Percentiles rank a stretch among this genome's conserved stretches.
These are phyloP conservation scores for Labeo rohita DNA, from an alignment of 2,113 vertebrate genomes.

Conservation along the genomic window DNA sequence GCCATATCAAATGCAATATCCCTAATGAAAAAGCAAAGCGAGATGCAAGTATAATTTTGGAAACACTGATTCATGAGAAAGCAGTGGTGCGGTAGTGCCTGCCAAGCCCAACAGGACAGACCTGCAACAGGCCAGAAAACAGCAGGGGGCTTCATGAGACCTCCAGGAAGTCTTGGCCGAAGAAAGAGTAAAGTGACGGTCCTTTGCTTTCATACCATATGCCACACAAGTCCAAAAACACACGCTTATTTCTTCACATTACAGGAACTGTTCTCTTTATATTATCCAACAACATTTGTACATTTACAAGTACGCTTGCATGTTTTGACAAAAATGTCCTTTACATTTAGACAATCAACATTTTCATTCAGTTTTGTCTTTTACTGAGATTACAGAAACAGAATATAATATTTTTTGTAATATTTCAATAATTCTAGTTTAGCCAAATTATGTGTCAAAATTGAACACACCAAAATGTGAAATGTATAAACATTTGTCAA, in stretches of 20 bases:
- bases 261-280: not conserved
- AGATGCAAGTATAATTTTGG: not conserved
- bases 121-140: not conserved
- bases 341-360: too few species aligned
- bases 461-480: too few species aligned
- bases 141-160: not conserved
- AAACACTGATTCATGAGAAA: slow-evolving; percentile 6
- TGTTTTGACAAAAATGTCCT: too few species aligned
- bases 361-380: too few species aligned
- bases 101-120: slow-evolving; percentile 24
- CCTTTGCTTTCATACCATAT: slow-evolving; percentile 27
- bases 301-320: not conserved
- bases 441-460: too few species aligned
- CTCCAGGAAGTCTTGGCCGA: not conserved
- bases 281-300: not conserved
- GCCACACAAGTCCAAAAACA: not conserved
- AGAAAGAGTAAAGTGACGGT: not conserved
- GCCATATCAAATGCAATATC: not conserved
- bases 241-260: slow-evolving; percentile 4
- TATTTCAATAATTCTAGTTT: too few species aligned
- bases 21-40: not conserved
- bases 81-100: not conserved
- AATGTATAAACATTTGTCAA: too few species aligned
- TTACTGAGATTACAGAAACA: too few species aligned
- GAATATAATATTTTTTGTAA: too few species aligned